Conservation (phyloP, 1,140 invertebrate genomes). For the Drosophila erecta region DNA sequence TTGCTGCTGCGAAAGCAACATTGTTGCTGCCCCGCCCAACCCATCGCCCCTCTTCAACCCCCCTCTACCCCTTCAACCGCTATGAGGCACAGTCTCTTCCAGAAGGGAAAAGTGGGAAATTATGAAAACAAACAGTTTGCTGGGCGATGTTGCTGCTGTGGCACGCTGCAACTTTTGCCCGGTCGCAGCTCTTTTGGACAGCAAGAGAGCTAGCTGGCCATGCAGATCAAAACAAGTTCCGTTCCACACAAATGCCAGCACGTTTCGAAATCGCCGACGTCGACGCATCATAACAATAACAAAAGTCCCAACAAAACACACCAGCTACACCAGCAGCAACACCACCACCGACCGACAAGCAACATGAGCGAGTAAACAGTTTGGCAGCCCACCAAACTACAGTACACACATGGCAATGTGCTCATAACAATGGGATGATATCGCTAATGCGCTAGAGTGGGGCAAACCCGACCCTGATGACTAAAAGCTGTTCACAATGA, state of each 20-base stretch:
- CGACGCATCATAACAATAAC: constrained; percentile 80
- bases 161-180: constrained; percentile 59
- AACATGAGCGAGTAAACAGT: constrained; percentile 52
- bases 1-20: constrained; percentile 42
- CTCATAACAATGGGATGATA: neutral
- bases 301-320: constrained; percentile 49
- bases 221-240: constrained; percentile 80
- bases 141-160: constrained; percentile 27
- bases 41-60: neutral
- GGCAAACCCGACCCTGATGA: neutral
- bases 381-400: constrained; percentile 30
- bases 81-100: constrained; percentile 11
- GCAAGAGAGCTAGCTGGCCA: constrained; percentile 36
- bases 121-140: constrained; percentile 73
- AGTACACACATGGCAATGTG: neutral
- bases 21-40: constrained; percentile 28
- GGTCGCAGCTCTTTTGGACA: constrained; percentile 40
- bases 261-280: constrained; percentile 71
- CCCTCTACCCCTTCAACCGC: no score
- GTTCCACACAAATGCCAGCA: constrained; percentile 81
- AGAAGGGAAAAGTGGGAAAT: constrained; percentile 61
- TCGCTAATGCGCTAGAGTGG: neutral
- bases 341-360: constrained; percentile 1
- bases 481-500: neutral
- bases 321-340: constrained; percentile 20